phyloP scores from a whole-genome alignment of 2,888 invertebrate genomes.

The Dicroscelio sp. region DNA sequence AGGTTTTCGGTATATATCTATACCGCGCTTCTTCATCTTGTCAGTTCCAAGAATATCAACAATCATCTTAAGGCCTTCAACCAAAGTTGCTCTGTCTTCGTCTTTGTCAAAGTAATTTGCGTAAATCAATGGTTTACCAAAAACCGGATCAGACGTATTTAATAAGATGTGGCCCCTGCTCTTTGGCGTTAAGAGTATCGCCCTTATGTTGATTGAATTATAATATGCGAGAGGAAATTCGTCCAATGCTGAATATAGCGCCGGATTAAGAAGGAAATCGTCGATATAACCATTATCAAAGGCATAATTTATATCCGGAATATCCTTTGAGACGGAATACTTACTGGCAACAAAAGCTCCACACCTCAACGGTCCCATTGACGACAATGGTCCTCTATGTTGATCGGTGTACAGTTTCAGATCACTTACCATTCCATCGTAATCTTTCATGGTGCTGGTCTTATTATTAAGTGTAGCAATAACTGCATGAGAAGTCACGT shows the following conservation, averaged over 20 bases:
- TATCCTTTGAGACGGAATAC: conserved; percentile 90
- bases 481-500: conserved; percentile 87
- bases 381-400: conserved; percentile 92
- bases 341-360: conserved; percentile 93
- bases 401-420: conserved; percentile 92
- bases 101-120: conserved; percentile 94
- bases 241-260: not conserved
- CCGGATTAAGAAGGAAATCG: conserved; percentile 93
- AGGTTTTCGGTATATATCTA: conserved; percentile 94
- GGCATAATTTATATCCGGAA: conserved; percentile 94
- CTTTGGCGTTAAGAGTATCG: conserved; percentile 67
- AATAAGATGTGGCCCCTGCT: conserved; percentile 80
- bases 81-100: conserved; percentile 95
- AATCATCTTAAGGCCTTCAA: conserved; percentile 96
- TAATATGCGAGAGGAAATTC: too few relatives aligned
- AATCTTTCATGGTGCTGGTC: conserved; percentile 86
- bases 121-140: conserved; percentile 94
- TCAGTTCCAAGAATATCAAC: conserved; percentile 95
- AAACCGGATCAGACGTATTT: conserved; percentile 76
- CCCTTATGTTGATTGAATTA: conserved; percentile 58
- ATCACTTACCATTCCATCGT: conserved; percentile 89
- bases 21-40: conserved; percentile 95
- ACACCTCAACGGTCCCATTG: conserved; percentile 92
- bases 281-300: conserved; percentile 93
- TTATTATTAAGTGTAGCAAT: conserved; percentile 89